Conservation (phyloP, 2,113 vertebrate genomes). For the Pangasianodon gigas region DNA sequence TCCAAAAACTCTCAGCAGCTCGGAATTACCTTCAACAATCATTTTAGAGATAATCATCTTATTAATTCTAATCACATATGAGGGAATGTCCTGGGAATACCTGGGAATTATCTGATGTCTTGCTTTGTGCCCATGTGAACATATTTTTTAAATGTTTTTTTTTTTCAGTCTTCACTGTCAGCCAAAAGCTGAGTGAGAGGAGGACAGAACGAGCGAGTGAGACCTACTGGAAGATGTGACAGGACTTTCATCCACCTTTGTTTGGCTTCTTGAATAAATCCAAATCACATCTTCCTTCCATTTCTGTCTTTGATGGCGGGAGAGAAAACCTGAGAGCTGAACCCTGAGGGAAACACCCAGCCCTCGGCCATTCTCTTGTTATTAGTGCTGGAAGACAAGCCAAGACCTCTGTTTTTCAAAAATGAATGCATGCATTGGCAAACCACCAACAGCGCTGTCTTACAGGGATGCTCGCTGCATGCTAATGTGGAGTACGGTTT, state of each 20-base stretch:
- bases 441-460: conserved; percentile 16
- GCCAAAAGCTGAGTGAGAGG: conserved; percentile 19
- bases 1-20: neutral
- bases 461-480: neutral
- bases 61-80: neutral
- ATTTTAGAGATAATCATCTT: neutral
- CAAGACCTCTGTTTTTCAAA: neutral
- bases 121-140: neutral
- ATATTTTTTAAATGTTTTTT: neutral
- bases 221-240: conserved; percentile 55
- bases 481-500: conserved; percentile 12
- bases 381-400: conserved; percentile 26
- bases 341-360: neutral
- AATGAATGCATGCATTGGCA: conserved; percentile 21
- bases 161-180: conserved; percentile 14
- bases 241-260: conserved; percentile 58
- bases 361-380: conserved; percentile 30
- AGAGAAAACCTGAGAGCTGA: neutral
- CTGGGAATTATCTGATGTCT: no score
- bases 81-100: neutral
- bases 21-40: neutral
- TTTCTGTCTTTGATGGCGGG: conserved; percentile 41
- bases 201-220: conserved; percentile 50
- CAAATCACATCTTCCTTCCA: neutral
- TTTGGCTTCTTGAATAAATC: conserved; percentile 59